Evolutionary conservation across 2,113 vertebrate genomes (phyloP), one percentile per base, ranked within the genome.

Genomic region (Theristicus caerulescens): DNA sequence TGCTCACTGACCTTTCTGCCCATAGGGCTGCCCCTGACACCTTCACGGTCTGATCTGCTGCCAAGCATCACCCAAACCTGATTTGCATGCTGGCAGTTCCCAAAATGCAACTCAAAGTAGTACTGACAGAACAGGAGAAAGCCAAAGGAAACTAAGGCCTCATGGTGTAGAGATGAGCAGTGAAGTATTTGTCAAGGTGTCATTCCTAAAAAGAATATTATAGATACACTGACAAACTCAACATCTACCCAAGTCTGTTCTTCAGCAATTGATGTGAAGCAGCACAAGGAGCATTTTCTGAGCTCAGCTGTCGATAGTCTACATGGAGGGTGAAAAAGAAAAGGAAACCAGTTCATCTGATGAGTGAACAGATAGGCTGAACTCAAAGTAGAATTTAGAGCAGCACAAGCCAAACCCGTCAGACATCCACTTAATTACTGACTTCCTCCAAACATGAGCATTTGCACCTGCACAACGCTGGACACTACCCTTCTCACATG

Each of bases 161-260:
- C 0, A 0, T 8, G 66, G 69, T 31, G 20, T n/a, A 61, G 69
- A 93, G 62, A 80, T 38, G 65, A 95, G 88, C 77, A 86, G 61
- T 61, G 40, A 71, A 86, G 54, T 79, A 78, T 36, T 80, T 32
- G 22, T 93, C 72, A 90, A 92, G 80, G 73, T 10, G 1, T 34
- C n/a, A 0, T 36, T 84, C 80, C 81, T 84, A 84, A 96, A 96
- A 95, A 94, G 86, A 86, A 72, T 69, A 92, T 94, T 94, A 84
- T 34, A 82, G 52, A 88, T 86, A 84, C 36, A 72, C 76, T 92
- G 89, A 93, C 52, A 93, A 94, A 67, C 69, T 74, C 90, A 91
- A 79, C 69, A 82, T 93, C 94, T 61, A 88, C 83, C 67, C 86
- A 72, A 93, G 83, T 74, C 92, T 95, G 95, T 72, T 88, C 83